Evolutionary conservation across 2,113 vertebrate genomes (phyloP).

Genomic region (Grantiella picta): DNA sequence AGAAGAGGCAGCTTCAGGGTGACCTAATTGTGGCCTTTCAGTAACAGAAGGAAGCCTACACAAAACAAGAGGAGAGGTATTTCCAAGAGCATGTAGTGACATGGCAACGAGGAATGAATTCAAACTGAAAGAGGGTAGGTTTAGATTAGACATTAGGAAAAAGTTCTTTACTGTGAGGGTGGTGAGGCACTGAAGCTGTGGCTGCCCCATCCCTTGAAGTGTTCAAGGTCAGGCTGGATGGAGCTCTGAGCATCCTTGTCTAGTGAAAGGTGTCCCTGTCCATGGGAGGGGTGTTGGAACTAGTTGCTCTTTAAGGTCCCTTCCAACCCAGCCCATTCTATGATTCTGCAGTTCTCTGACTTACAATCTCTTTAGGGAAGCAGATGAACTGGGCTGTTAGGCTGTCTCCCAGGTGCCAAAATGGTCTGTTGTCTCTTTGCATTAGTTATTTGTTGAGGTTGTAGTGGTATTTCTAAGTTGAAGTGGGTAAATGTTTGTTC

Average conservation of each 20-base stretch:
- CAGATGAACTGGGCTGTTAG: background rate
- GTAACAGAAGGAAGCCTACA: background rate
- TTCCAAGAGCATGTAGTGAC: background rate
- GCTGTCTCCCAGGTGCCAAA: background rate
- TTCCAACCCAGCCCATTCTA: background rate
- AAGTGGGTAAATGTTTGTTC: constrained; percentile 43
- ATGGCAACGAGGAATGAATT: background rate
- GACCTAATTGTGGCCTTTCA: background rate
- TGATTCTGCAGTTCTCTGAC: background rate
- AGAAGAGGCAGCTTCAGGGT: background rate
- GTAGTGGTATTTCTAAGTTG: background rate
- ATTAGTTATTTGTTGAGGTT: background rate
- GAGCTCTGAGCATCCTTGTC: too few species aligned
- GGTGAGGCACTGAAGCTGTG: background rate
- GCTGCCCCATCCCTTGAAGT: background rate
- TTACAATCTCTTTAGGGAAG: background rate
- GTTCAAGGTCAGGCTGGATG: background rate
- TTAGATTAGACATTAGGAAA: background rate
- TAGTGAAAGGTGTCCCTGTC: background rate
- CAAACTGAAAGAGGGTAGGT: background rate
- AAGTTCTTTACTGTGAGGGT: background rate
- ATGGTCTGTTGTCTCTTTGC: background rate
- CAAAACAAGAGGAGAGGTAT: background rate
- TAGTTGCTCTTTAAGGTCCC: background rate
- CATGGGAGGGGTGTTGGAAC: background rate